A percentile compares a stretch with the other conserved stretches of the same genome.
These are phyloP conservation scores for Syngnathus rostellatus DNA, from an alignment of 2,797 vertebrate species.

Conservation along the genomic window DNA sequence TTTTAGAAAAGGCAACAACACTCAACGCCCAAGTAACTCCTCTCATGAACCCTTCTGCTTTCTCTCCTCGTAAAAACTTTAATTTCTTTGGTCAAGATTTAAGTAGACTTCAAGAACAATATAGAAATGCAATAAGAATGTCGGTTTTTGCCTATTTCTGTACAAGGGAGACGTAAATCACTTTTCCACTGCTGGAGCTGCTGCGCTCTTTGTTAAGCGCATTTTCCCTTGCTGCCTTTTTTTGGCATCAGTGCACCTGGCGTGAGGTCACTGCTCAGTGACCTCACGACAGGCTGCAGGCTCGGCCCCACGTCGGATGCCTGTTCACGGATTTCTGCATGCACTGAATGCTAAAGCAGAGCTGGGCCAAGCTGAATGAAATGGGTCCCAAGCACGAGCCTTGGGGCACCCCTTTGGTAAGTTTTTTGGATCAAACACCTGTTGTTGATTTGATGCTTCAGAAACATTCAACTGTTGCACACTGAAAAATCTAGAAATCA, in stretches of 20 bases:
- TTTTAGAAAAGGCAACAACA: too few species aligned
- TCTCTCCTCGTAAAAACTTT: too few species aligned
- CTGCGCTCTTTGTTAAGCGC: constrained; percentile 4
- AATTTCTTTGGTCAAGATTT: too few species aligned
- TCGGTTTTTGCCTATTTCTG: not conserved
- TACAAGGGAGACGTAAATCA: not conserved
- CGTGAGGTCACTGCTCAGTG: constrained; percentile 21
- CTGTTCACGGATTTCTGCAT: constrained; percentile 30
- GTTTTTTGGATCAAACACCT: too few species aligned
- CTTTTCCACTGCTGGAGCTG: not conserved
- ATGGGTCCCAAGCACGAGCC: too few species aligned
- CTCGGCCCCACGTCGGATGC: constrained; percentile 16
- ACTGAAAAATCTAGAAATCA: not conserved
- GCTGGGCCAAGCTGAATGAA: constrained; percentile 17
- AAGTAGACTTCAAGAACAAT: not conserved
- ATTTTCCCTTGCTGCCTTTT: constrained; percentile 11
- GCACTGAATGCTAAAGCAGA: constrained; percentile 45
- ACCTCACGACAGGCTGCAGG: constrained; percentile 18
- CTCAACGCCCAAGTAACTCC: too few species aligned
- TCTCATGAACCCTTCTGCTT: too few species aligned
- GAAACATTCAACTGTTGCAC: constrained; percentile 11
- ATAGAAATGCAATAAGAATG: not conserved
- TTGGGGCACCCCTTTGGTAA: too few species aligned
- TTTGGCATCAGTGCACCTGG: constrained; percentile 15
- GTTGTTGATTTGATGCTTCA: too few species aligned